phyloP scores from a whole-genome alignment of 1,140 invertebrate genomes.

The Drosophila kikkawai region DNA sequence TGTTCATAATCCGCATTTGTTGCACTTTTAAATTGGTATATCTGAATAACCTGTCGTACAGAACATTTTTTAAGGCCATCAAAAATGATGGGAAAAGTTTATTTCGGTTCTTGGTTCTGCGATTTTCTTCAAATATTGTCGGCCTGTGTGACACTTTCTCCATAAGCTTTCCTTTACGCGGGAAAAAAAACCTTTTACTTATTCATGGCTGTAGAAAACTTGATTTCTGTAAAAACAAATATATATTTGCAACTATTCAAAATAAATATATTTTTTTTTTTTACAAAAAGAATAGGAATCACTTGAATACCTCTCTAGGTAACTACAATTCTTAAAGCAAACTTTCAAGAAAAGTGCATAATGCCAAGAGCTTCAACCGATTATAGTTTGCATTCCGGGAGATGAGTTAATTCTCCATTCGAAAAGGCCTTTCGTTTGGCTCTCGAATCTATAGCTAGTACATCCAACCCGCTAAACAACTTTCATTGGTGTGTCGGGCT shows the following conservation, averaged over 20 bases:
- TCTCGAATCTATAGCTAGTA: conserved; percentile 3
- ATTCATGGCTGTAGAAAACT: not conserved
- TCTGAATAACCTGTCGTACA: too few relatives aligned
- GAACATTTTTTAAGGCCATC: too few relatives aligned
- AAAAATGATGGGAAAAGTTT: too few relatives aligned
- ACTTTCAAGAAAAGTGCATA: not conserved
- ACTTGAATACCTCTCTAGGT: not conserved
- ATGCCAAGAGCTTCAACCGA: too few relatives aligned
- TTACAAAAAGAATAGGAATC: not conserved
- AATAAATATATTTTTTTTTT: not conserved
- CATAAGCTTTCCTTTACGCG: not conserved
- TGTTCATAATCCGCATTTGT: too few relatives aligned
- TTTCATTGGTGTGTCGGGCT: conserved; percentile 21
- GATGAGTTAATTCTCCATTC: not conserved
- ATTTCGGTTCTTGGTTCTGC: too few relatives aligned
- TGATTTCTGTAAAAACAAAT: not conserved
- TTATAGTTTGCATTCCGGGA: conserved; percentile 3
- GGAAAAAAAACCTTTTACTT: not conserved
- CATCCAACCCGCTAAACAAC: conserved; percentile 33
- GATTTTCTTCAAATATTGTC: too few relatives aligned
- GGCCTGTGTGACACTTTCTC: too few relatives aligned
- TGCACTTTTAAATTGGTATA: too few relatives aligned
- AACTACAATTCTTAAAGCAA: too few relatives aligned
- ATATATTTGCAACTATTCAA: not conserved
- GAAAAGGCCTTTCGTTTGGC: conserved; percentile 7